A percentile compares a stretch with the other conserved stretches of the same genome.
Conservation (phyloP, 2,113 vertebrate species). For the Lota lota region DNA sequence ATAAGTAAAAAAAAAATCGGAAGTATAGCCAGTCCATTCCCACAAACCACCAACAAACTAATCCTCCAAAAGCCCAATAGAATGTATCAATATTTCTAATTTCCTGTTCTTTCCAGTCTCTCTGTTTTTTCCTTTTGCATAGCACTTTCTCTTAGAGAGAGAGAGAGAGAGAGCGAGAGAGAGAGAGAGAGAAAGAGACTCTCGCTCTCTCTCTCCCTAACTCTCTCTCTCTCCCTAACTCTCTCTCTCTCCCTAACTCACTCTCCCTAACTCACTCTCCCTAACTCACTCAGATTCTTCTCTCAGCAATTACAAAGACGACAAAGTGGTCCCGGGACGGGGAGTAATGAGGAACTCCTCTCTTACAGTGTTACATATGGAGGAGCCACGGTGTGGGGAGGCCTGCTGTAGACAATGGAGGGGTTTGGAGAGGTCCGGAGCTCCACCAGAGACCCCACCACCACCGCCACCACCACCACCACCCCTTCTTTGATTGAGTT, state of each 20-base stretch:
- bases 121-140: too few relatives aligned
- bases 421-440: conserved; percentile 57
- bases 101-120: too few relatives aligned
- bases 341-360: conserved; percentile 70
- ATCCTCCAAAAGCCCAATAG: too few relatives aligned
- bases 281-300: conserved; percentile 47
- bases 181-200: too few relatives aligned
- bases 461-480: not conserved
- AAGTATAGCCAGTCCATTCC: too few relatives aligned
- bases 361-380: conserved; percentile 70
- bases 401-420: conserved; percentile 63
- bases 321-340: conserved; percentile 57
- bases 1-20: too few relatives aligned
- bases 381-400: conserved; percentile 44
- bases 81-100: too few relatives aligned
- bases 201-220: too few relatives aligned
- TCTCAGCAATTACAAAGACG: conserved; percentile 61
- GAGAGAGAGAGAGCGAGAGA: too few relatives aligned
- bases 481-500: conserved; percentile 64
- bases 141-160: too few relatives aligned
- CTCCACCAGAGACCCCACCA: conserved; percentile 18
- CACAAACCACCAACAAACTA: too few relatives aligned
- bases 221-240: too few relatives aligned
- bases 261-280: conserved; percentile 43
- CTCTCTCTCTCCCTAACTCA: conserved; percentile 15